Evolutionary conservation across 2,113 vertebrate species (phyloP).

Genomic region (Coracopsis vasa): DNA sequence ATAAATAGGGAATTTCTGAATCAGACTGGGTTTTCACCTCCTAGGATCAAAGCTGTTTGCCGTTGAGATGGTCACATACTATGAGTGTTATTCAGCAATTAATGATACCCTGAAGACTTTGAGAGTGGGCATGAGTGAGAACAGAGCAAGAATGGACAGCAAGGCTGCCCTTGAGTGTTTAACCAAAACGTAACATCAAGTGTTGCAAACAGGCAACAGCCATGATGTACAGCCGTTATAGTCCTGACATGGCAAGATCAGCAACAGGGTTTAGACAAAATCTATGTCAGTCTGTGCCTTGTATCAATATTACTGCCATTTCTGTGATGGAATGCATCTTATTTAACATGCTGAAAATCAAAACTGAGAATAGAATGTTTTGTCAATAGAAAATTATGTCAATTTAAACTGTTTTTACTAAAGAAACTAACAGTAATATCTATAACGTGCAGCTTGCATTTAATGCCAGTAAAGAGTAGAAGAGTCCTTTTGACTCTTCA

Average conservation of each 20-base stretch:
- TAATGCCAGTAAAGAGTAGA: not conserved
- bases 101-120: not conserved
- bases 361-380: not conserved
- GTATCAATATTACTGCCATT: not conserved
- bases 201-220: not conserved
- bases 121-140: not conserved
- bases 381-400: not conserved
- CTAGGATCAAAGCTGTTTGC: not conserved
- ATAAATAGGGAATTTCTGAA: not conserved
- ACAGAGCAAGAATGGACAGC: not conserved
- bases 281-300: fast-evolving
- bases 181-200: not conserved
- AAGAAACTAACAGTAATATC: not conserved
- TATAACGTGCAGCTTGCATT: not conserved
- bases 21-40: not conserved
- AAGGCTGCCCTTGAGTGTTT: not conserved
- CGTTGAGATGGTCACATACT: not conserved
- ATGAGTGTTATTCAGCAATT: not conserved
- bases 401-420: not conserved
- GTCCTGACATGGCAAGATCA: not conserved
- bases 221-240: not conserved
- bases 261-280: not conserved
- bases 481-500: not conserved
- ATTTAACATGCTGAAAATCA: not conserved
- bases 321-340: not conserved